Percentiles rank a stretch among this genome's conserved stretches.
Evolutionary conservation across 2,113 vertebrate genomes (phyloP).

Genomic region (Morone saxatilis): DNA sequence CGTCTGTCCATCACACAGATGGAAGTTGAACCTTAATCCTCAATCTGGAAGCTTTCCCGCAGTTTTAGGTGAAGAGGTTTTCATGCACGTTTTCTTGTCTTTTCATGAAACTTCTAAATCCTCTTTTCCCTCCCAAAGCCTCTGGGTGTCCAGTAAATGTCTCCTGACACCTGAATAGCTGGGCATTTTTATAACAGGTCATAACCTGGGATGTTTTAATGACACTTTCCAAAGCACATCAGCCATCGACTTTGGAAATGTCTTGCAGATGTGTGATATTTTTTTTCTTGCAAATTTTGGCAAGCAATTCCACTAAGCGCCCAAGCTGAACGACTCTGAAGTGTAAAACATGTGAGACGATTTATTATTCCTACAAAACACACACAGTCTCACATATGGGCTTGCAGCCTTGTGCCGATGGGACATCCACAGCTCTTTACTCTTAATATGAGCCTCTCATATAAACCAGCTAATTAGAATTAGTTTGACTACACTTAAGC

Average conservation of each 20-base stretch:
- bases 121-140: constrained; percentile 73
- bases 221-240: constrained; percentile 76
- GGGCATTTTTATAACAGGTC: constrained; percentile 67
- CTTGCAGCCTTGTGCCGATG: constrained; percentile 59
- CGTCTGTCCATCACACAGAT: constrained; percentile 80
- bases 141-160: constrained; percentile 70
- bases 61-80: constrained; percentile 80
- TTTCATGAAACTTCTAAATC: constrained; percentile 75
- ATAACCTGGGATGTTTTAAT: constrained; percentile 80
- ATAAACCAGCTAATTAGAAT: constrained; percentile 81
- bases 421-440: constrained; percentile 64
- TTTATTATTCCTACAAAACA: constrained; percentile 78
- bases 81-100: constrained; percentile 75
- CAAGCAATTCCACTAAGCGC: constrained; percentile 63
- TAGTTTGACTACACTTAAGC: constrained; percentile 71
- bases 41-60: constrained; percentile 76
- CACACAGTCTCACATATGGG: constrained; percentile 54
- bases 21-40: constrained; percentile 82
- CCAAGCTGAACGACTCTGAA: constrained; percentile 70
- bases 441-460: constrained; percentile 66
- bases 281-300: constrained; percentile 55
- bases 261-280: constrained; percentile 78
- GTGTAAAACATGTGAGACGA: constrained; percentile 75
- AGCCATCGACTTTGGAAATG: constrained; percentile 77
- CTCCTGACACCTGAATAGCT: constrained; percentile 76